Percentiles rank a stretch among this genome's conserved stretches.
These are phyloP conservation scores for Muricea muricata DNA, from an alignment of 92 coral and sea anemone genomes.

Conservation along the genomic window DNA sequence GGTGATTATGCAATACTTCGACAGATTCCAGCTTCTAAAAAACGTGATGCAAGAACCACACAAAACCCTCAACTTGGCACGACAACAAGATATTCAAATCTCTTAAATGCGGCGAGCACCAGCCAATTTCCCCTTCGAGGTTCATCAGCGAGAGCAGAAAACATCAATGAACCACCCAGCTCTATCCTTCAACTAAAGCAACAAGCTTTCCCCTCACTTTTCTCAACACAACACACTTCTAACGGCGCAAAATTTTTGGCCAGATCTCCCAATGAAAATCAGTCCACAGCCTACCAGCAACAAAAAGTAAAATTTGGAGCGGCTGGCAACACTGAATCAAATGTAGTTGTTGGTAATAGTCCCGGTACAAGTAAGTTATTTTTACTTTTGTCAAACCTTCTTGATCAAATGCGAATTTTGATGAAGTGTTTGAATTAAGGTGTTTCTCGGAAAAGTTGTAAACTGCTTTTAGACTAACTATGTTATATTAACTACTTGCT, in stretches of 20 bases:
- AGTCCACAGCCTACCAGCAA: neutral
- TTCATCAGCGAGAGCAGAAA: neutral
- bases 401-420: no score
- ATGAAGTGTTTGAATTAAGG: neutral
- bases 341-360: neutral
- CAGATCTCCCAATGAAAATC: neutral
- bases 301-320: neutral
- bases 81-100: neutral
- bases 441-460: no score
- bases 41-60: neutral
- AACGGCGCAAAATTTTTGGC: neutral
- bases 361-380: neutral
- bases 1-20: conserved; percentile 14
- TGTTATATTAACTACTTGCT: no score
- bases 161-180: neutral
- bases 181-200: neutral
- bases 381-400: neutral
- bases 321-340: neutral
- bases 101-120: neutral
- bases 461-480: no score
- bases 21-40: neutral
- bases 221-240: neutral
- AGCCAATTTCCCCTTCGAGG: neutral
- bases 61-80: neutral
- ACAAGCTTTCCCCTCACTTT: neutral